Evolutionary conservation across 2,113 vertebrate species (phyloP), one percentile per base, ranked within the genome.

Genomic region (Urocolius indicus): DNA sequence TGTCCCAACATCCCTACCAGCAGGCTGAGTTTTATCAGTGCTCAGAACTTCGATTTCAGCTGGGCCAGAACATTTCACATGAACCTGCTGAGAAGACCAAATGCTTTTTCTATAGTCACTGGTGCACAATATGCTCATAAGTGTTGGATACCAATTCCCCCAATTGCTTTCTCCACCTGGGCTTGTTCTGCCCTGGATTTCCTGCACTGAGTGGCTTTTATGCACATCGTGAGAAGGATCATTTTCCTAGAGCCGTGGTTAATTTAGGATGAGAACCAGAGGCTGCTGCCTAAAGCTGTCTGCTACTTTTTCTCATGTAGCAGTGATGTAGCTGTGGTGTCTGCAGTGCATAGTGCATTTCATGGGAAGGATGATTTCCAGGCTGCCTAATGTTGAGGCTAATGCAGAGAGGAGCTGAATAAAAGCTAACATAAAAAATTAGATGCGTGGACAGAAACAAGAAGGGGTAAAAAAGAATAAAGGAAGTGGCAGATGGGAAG

Each of bases 291-390:
- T 46, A 73, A 43, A 77, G 49, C 59, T 73, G 27, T 63, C 45
- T 76, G 45, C 66, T 59, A 22, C 29, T 51, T 79, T 84, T 59
- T 69, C 13, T 74, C 1, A 5, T 12, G 9, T 41, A 29, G 59
- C 6, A 2, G 27, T 11, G 24, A 1, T 52, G 23, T 67, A 61
- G 51, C 41, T 57, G 71, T 0, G 4, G 38, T 84, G 36, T 23
- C 0, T 1, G 22, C 1, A 0, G 13, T 21, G 58, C 29, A 4
- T 7, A 18, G 22, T 7, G 16, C 0, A 1, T 69, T 89, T 81
- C 65, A 66, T 1, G 0, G n/a, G 30, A 51, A 76, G 68, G 23
- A 36, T 76, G 41, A 69, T 72, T 80, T 63, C 16, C 22, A 92
- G 66, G 62, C 29, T 95, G 48, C 74, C 55, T 81, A 34, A 55